These are phyloP conservation scores for Phocoena sinus DNA, from an alignment of 2,113 vertebrate species.

Conservation along the genomic window DNA sequence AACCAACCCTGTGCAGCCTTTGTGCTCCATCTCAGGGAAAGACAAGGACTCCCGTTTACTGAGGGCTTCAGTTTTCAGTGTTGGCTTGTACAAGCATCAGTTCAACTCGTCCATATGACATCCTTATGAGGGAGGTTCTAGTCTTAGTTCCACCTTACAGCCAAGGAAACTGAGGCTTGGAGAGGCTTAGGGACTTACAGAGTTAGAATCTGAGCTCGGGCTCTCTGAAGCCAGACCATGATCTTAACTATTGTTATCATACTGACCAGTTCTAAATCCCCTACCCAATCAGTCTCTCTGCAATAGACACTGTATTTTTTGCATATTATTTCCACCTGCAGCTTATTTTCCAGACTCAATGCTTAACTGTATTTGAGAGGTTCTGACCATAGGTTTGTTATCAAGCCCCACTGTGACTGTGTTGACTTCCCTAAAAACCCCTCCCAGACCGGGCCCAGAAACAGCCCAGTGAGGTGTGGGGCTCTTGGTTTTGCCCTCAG, in stretches of 20 bases:
- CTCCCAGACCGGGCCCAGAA: not conserved
- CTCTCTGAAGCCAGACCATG: not conserved
- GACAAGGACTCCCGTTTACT: not conserved
- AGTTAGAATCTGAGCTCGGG: not conserved
- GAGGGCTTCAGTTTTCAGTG: not conserved
- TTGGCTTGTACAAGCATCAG: not conserved
- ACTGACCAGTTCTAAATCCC: not conserved
- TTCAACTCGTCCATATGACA: not conserved
- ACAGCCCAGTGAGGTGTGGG: not conserved
- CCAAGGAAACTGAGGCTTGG: not conserved
- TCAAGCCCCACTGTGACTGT: not conserved
- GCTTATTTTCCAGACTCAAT: not conserved
- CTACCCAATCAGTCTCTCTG: not conserved
- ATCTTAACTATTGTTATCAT: not conserved
- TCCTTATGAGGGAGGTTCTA: not conserved
- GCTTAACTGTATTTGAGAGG: not conserved
- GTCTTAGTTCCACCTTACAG: not conserved
- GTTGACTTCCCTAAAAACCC: not conserved
- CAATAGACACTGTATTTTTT: not conserved
- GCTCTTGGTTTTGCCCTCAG: not conserved
- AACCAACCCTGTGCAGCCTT: not conserved
- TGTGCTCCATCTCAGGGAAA: not conserved
- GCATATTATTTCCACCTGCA: not conserved
- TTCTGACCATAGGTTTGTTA: not conserved
- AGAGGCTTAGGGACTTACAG: not conserved